Base-by-base conservation (phyloP, 2,113 vertebrate genomes). In the Strix uralensis region DNA sequence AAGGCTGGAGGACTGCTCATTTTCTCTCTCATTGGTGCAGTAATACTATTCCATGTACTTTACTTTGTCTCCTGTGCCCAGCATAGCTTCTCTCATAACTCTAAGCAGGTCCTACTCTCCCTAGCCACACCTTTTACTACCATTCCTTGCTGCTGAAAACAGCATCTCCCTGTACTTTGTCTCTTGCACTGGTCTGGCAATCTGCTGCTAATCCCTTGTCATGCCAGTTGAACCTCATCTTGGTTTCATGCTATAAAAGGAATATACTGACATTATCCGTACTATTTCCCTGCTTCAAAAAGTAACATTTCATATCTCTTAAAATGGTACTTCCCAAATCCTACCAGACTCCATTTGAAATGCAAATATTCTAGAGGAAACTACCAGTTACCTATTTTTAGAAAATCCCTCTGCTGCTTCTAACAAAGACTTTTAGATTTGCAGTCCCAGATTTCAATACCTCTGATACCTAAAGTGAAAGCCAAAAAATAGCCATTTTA, bases 301-400 rank as follows among this genome's bases (percentile, higher is more conserved):
- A 82, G 36, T 36, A 87, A 46, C 23, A 42, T 69, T 84, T 61
- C 9, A 0, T 49, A 23, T 42, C 14, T 65, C 58, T 67, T 46
- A 20, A 90, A 92, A 91, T 32, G 58, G 38, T 62, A 62, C 61
- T 44, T 72, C 51, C 44, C 30, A 61, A 93, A 91, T 82, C 66
- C 74, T 47, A 93, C 36, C 61, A 94, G 23, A 36, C 13, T 88
- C 66, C 32, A 90, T 88, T 42, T 90, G 54, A 95, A 95, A 94
- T 81, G 85, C 79, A 96, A 93, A 90, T 90, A 90, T 38, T 83
- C 71, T 44, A 86, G 42, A 86, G 74, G 92, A 90, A 97, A 93
- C 74, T 62, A 93, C 30, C 19, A 88, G 62, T 44, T 79, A 85
- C 2, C 70, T 87, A 87, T 79, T 90, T 93, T 93, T 73, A 95